These are phyloP conservation scores for Lutjanus erythropterus DNA, from an alignment of 2,113 vertebrate genomes.

Conservation along the genomic window DNA sequence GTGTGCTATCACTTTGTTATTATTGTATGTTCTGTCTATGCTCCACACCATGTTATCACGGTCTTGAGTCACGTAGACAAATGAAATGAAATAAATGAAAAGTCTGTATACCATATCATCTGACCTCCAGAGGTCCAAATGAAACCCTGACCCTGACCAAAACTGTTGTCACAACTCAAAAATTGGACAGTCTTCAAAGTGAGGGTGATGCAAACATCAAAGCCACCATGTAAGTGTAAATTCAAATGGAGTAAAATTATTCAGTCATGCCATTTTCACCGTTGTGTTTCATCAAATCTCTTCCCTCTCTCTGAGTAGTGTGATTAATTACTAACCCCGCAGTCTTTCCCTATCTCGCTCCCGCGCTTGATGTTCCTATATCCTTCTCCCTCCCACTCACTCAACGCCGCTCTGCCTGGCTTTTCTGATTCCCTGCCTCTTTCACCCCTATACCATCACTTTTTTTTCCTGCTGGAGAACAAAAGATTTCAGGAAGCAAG, in stretches of 20 bases:
- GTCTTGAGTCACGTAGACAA: too few relatives aligned
- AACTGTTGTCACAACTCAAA: neutral
- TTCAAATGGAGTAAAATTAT: constrained; percentile 26
- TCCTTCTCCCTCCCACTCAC: constrained; percentile 27
- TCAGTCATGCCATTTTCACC: constrained; percentile 25
- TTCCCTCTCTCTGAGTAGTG: constrained; percentile 23
- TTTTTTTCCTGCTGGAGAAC: constrained; percentile 40
- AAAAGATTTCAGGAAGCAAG: constrained; percentile 57
- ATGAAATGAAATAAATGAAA: too few relatives aligned
- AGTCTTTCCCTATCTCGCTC: constrained; percentile 28
- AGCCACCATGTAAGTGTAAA: neutral
- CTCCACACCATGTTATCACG: too few relatives aligned
- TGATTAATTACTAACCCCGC: constrained; percentile 61
- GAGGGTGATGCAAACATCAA: neutral
- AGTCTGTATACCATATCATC: neutral
- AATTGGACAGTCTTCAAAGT: neutral
- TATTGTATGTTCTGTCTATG: too few relatives aligned
- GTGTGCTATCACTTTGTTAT: too few relatives aligned
- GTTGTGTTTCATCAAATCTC: constrained; percentile 36
- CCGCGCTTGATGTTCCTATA: neutral
- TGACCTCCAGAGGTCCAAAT: neutral
- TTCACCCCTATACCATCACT: constrained; percentile 7
- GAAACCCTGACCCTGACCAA: neutral
- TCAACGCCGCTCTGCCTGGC: constrained; percentile 2
- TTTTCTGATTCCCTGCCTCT: constrained; percentile 1